These are phyloP conservation scores for Eulemur albifrons DNA, from an alignment of 2,797 vertebrate genomes.

Conservation along the genomic window DNA sequence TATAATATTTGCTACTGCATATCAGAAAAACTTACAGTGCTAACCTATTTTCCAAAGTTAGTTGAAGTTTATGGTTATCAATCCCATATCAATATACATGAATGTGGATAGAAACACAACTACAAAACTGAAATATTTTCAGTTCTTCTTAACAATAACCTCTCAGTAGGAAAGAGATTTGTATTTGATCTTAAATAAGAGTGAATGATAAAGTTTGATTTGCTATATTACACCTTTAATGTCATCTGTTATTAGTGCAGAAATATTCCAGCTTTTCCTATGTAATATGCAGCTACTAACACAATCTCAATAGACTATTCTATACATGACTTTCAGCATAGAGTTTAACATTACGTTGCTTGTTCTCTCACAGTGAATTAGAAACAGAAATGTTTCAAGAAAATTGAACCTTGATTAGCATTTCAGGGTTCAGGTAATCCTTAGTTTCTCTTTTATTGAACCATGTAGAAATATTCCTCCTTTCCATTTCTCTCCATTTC, in stretches of 20 bases:
- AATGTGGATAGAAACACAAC: background rate
- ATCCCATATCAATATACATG: slow-evolving; percentile 27
- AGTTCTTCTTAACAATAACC: background rate
- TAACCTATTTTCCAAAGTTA: slow-evolving; percentile 10
- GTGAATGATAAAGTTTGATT: slow-evolving; percentile 13
- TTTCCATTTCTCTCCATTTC: background rate
- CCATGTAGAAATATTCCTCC: background rate
- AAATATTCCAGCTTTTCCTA: background rate
- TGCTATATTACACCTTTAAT: background rate
- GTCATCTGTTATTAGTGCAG: background rate
- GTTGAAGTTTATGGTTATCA: background rate
- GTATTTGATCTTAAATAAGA: slow-evolving; percentile 41
- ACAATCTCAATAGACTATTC: background rate
- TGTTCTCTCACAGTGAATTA: slow-evolving; percentile 1
- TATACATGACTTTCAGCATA: background rate
- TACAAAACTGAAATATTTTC: slow-evolving; percentile 4
- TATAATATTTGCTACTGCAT: background rate
- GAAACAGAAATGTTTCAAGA: slow-evolving; percentile 39
- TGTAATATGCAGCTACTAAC: background rate
- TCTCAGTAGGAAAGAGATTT: background rate
- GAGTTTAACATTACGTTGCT: background rate
- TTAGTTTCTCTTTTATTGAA: slow-evolving; percentile 36
- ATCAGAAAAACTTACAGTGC: background rate
- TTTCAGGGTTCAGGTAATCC: slow-evolving; percentile 38
- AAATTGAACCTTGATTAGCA: slow-evolving; percentile 39